These are phyloP conservation scores for Porites rus DNA, from an alignment of 92 coral and sea anemone genomes.

Conservation along the genomic window DNA sequence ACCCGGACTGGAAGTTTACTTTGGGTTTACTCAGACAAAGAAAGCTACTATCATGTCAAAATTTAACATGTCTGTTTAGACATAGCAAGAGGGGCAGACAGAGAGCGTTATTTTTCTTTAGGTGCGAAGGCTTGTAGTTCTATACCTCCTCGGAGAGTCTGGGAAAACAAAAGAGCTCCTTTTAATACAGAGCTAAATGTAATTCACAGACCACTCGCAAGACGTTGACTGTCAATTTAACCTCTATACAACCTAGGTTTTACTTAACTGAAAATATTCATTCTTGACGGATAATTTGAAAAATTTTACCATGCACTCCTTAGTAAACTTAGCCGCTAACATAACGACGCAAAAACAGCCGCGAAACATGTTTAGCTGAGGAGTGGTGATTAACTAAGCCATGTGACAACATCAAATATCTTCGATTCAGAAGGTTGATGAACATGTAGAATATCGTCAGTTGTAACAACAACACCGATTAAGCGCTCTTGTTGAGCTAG, in stretches of 20 bases:
- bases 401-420: too few species aligned
- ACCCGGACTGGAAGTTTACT: slow-evolving; percentile 40
- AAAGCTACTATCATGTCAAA: slow-evolving; percentile 30
- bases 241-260: not conserved
- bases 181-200: slow-evolving; percentile 6
- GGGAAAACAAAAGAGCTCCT: slow-evolving; percentile 18
- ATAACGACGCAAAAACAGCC: too few species aligned
- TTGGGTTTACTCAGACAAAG: slow-evolving; percentile 37
- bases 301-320: too few species aligned
- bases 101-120: slow-evolving; percentile 24
- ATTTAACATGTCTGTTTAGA: slow-evolving; percentile 38
- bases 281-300: not conserved
- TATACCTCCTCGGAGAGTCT: slow-evolving; percentile 35
- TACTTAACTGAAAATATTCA: not conserved
- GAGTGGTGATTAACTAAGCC: too few species aligned
- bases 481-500: not conserved
- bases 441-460: not conserved
- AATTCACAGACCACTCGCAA: slow-evolving; percentile 34
- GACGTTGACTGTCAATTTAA: slow-evolving; percentile 3
- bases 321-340: too few species aligned
- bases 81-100: slow-evolving; percentile 21
- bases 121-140: not conserved
- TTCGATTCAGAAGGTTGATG: not conserved
- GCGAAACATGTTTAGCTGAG: too few species aligned
- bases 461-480: not conserved